phyloP scores from a whole-genome alignment of 2,797 vertebrate genomes.

The Lophotriccus pileatus region DNA sequence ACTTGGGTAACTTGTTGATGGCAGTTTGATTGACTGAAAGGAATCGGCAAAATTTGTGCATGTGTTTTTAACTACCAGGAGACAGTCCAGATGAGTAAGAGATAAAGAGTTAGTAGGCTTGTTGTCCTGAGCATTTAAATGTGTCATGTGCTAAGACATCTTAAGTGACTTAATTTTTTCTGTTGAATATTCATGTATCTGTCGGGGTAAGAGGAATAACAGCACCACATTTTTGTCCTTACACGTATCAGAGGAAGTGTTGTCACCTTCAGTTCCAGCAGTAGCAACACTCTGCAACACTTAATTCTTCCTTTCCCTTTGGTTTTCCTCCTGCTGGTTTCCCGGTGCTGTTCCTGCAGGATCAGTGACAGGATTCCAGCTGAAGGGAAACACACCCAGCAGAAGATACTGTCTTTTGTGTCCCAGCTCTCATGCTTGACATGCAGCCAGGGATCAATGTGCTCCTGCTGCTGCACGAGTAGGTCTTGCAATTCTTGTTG shows the following conservation, averaged over 20 bases:
- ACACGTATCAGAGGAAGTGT: neutral
- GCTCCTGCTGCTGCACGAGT: neutral
- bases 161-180: neutral
- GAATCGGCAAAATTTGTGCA: neutral
- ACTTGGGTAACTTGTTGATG: neutral
- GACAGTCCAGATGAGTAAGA: neutral
- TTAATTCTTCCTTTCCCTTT: neutral
- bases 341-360: neutral
- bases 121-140: neutral
- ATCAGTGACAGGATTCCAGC: neutral
- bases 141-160: neutral
- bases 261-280: neutral
- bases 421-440: neutral
- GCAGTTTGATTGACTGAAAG: neutral
- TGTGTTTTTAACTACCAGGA: neutral
- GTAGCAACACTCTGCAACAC: neutral
- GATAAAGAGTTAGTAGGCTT: neutral
- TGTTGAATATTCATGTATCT: neutral
- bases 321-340: neutral
- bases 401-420: neutral
- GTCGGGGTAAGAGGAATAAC: neutral
- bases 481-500: neutral
- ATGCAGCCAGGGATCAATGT: neutral
- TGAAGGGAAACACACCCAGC: neutral
- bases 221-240: neutral